Conservation (phyloP, 1,140 invertebrate species). For the Bombus breviceps region DNA sequence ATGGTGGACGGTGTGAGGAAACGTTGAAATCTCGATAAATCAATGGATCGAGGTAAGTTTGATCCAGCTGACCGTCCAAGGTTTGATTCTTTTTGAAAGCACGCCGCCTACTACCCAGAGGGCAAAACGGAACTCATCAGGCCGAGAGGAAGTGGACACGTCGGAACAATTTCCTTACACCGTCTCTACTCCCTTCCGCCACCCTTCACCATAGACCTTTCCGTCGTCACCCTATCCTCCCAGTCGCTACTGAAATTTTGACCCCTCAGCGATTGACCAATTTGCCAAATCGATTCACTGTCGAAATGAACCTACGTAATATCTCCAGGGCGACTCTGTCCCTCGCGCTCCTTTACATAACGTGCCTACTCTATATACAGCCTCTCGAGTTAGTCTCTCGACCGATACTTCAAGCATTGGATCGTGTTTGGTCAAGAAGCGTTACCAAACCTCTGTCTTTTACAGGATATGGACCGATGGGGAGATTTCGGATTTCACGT, state of each 20-base stretch:
- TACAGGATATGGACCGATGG: background rate
- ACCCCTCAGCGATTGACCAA: constrained; percentile 81
- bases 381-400: background rate
- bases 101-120: constrained; percentile 38
- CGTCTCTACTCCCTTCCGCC: constrained; percentile 63
- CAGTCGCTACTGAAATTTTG: constrained; percentile 71
- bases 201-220: constrained; percentile 2
- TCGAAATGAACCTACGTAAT: constrained; percentile 76
- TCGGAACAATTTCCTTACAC: constrained; percentile 83
- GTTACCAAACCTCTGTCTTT: background rate
- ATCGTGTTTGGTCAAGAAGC: background rate
- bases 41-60: constrained; percentile 52
- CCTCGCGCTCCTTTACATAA: constrained; percentile 43
- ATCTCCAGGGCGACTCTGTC: constrained; percentile 44
- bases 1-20: too few species aligned
- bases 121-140: constrained; percentile 81
- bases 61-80: constrained; percentile 32
- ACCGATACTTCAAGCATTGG: too few species aligned
- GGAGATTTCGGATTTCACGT: background rate
- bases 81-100: constrained; percentile 54
- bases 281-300: constrained; percentile 79
- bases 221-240: constrained; percentile 54
- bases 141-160: constrained; percentile 81
- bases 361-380: constrained; percentile 6
- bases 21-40: background rate